Conservation (phyloP, 2,113 vertebrate species). For the Corydoras maculifer region DNA sequence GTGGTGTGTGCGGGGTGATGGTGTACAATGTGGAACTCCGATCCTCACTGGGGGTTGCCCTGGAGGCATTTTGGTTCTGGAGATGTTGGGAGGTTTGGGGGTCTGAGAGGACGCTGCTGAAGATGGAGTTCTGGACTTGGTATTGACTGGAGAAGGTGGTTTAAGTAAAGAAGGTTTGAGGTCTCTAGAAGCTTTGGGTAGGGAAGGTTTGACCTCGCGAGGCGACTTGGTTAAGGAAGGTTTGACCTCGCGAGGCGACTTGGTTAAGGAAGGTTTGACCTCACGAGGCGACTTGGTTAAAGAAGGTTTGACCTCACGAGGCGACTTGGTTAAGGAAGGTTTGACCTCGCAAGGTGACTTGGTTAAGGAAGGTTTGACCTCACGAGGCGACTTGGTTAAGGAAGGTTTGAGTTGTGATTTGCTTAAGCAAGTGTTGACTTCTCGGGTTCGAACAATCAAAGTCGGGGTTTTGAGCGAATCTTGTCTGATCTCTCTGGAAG, state of each 20-base stretch:
- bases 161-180: no score
- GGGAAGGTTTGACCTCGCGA: slow-evolving; percentile 5
- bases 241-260: neutral
- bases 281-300: slow-evolving; percentile 23
- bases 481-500: neutral
- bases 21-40: neutral
- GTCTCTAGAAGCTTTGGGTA: no score
- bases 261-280: slow-evolving; percentile 4
- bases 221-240: slow-evolving; percentile 7
- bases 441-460: neutral
- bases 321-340: slow-evolving; percentile 10
- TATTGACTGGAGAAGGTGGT: neutral
- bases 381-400: neutral
- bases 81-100: neutral
- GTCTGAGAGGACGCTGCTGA: neutral
- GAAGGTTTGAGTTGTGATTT: neutral
- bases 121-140: slow-evolving; percentile 5
- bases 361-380: neutral
- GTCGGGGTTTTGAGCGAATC: neutral
- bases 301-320: slow-evolving; percentile 3
- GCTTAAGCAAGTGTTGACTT: neutral
- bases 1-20: neutral
- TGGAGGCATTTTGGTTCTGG: neutral
- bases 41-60: neutral
- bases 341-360: slow-evolving; percentile 19